A percentile compares a stretch with the other conserved stretches of the same genome.
Conservation (phyloP, 2,797 vertebrate genomes). For the Chelidonichthys spinosus region DNA sequence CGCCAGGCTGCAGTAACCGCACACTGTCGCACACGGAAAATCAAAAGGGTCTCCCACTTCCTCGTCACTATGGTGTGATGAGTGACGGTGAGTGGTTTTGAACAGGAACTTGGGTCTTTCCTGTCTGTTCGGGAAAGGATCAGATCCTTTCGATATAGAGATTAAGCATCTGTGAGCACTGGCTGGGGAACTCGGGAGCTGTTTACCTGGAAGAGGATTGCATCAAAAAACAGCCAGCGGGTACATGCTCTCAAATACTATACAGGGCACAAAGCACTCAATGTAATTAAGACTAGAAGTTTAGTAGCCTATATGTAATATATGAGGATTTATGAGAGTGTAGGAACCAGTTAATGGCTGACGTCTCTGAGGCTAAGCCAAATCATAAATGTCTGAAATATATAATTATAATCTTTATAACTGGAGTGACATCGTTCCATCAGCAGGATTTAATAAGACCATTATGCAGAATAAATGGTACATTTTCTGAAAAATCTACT, state of each 20-base stretch:
- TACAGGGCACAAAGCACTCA: slow-evolving; percentile 38
- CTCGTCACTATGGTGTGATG: slow-evolving; percentile 43
- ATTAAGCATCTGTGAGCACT: slow-evolving; percentile 55
- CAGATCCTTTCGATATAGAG: slow-evolving; percentile 62
- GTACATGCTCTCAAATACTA: slow-evolving; percentile 5
- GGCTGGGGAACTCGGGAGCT: slow-evolving; percentile 17
- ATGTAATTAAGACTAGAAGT: slow-evolving; percentile 20
- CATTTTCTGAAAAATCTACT: not conserved
- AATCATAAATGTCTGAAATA: slow-evolving; percentile 22
- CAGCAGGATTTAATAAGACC: slow-evolving; percentile 2
- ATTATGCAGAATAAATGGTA: not conserved
- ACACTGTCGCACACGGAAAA: slow-evolving; percentile 21
- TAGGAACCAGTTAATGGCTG: slow-evolving; percentile 7
- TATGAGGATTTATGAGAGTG: slow-evolving; percentile 31
- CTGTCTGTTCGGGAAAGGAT: slow-evolving; percentile 45
- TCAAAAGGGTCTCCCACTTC: slow-evolving; percentile 67
- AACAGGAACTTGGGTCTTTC: slow-evolving; percentile 73
- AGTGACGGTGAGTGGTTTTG: slow-evolving; percentile 71
- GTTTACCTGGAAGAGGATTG: slow-evolving; percentile 48
- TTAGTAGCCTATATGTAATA: slow-evolving; percentile 4
- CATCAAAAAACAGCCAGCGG: slow-evolving; percentile 33
- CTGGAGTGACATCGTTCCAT: not conserved
- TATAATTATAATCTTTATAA: not conserved
- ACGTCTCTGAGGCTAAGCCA: slow-evolving; percentile 6
- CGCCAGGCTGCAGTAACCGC: slow-evolving; percentile 47